Conservation (phyloP, 2,888 invertebrate genomes). For the Syrista parreyssii region DNA sequence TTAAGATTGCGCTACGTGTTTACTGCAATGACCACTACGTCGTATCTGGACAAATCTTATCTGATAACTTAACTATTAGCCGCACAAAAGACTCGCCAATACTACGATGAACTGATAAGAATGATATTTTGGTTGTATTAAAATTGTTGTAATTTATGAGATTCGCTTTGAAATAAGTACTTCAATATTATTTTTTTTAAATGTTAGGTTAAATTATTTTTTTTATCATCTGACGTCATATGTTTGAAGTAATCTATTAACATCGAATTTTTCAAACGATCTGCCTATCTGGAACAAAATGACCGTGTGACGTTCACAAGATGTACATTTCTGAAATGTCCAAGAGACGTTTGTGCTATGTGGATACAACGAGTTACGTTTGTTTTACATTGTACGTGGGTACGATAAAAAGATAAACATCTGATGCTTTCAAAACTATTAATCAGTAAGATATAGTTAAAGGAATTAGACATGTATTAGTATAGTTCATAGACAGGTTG, state of each 20-base stretch:
- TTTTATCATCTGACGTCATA: too few species aligned
- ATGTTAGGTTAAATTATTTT: too few species aligned
- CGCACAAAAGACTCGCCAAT: conserved; percentile 15
- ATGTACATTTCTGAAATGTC: too few species aligned
- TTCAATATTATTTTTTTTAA: too few species aligned
- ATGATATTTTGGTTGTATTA: not conserved
- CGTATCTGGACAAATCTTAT: conserved; percentile 32
- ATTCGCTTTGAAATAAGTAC: not conserved
- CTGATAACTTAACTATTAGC: conserved; percentile 33
- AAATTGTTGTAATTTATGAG: not conserved
- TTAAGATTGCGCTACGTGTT: not conserved
- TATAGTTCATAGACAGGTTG: not conserved
- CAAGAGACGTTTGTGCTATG: too few species aligned
- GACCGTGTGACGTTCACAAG: too few species aligned
- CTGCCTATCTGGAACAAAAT: too few species aligned
- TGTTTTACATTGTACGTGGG: not conserved
- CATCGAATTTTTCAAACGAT: too few species aligned
- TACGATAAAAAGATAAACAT: not conserved
- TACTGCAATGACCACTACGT: not conserved
- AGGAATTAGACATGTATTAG: too few species aligned
- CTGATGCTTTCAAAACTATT: not conserved
- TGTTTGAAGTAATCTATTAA: too few species aligned
- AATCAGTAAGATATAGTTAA: not conserved
- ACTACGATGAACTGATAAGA: conserved; percentile 32
- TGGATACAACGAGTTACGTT: too few species aligned